Percentiles rank a stretch among this genome's conserved stretches.
Conservation (phyloP, 2,888 invertebrate species). For the Archaeoteleia sp. region DNA sequence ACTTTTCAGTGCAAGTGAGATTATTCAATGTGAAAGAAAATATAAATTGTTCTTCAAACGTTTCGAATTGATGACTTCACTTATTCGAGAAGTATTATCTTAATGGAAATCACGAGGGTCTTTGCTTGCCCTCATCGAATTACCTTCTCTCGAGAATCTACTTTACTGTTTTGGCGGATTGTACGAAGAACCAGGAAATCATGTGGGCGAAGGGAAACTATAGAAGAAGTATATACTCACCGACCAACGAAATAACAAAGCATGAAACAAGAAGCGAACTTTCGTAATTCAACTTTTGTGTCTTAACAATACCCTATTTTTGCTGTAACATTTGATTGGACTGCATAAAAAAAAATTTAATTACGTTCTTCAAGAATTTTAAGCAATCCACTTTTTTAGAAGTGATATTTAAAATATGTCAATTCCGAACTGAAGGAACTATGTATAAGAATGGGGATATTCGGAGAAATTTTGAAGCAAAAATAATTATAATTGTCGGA, state of each 20-base stretch:
- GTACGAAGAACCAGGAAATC: conserved; percentile 17
- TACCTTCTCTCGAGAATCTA: conserved; percentile 11
- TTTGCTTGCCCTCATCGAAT: conserved; percentile 28
- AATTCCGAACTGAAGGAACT: too few species aligned
- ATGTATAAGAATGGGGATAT: too few species aligned
- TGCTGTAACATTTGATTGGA: too few species aligned
- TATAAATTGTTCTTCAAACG: conserved; percentile 24
- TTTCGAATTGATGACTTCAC: conserved; percentile 28
- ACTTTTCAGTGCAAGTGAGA: neutral
- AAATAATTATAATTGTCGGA: too few species aligned
- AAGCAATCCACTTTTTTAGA: too few species aligned
- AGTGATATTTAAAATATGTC: too few species aligned
- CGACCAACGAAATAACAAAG: neutral
- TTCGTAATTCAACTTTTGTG: conserved; percentile 13
- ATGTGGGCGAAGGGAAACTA: conserved; percentile 22
- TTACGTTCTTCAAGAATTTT: too few species aligned
- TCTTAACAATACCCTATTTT: neutral
- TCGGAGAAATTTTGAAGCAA: too few species aligned
- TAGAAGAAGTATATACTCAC: too few species aligned
- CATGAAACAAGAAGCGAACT: conserved; percentile 11
- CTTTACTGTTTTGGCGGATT: conserved; percentile 17
- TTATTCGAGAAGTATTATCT: conserved; percentile 40
- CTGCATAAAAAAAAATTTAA: too few species aligned
- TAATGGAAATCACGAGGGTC: conserved; percentile 33
- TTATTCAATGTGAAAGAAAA: conserved; percentile 14